Evolutionary conservation across 2,888 invertebrate genomes (phyloP), one percentile per base, ranked within the genome.

Genomic region (Lasioglossum vierecki): DNA sequence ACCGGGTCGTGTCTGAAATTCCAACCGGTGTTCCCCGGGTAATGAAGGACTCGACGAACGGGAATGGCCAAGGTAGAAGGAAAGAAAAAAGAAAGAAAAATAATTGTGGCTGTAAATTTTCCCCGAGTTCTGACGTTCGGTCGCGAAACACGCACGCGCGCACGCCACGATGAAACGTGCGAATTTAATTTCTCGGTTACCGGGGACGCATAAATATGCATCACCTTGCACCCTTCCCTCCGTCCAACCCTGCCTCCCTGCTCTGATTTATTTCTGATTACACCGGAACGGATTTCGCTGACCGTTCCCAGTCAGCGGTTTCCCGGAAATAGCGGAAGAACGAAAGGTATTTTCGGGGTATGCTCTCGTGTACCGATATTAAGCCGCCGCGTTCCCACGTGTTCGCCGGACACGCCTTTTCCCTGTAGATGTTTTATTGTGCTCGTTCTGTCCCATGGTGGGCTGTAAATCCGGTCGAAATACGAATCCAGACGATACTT

Each of bases 181-280:
- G 90, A 91, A 93, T 93, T 93, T 93, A 92, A 93, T 93, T 93
- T 93, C 85, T 89, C 90, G 86, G 85, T n/a, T 78, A 76, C 57
- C 46, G 35, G 80, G 80, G 80, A 70, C 83, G 88, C 91, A 92
- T 93, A 93, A 92, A 93, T 93, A 93, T 93, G 91, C 92, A 92
- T 91, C 84, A 76, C 53, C 39, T 35, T 49, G 73, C 49, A 22
- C 35, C 39, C 68, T 35, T 35, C 49, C 4, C 49, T 11, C 46
- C 46, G 78, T 76, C 73, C 76, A 83, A 77, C 79, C 84, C 85
- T 83, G 88, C 84, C 87, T 44, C 6, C 18, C 6, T n/a, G 30
- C 15, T 35, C n/a, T 91, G 91, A 94, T 93, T 92, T 91, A 91
- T 93, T 89, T 90, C 84, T 87, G 92, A 92, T 92, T 92, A 92